Evolutionary conservation across 2,113 vertebrate species (phyloP).

Genomic region (Podiceps cristatus): DNA sequence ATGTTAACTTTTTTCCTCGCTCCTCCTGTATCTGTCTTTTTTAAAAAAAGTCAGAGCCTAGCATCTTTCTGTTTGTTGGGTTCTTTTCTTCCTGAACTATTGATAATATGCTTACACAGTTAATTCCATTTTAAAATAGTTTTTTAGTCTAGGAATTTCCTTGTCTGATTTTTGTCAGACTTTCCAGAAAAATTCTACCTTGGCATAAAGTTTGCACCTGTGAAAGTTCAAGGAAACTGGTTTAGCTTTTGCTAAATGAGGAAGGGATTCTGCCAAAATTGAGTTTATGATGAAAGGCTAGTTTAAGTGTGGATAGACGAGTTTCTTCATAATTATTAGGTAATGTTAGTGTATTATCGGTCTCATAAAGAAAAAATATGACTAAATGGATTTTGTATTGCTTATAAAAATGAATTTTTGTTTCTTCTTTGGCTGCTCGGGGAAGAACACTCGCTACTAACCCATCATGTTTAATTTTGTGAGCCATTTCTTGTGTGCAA

Average conservation of each 20-base stretch:
- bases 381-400: not conserved
- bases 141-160: slow-evolving; percentile 5
- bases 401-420: not conserved
- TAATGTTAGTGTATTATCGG: not conserved
- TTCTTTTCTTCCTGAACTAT: not conserved
- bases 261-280: not conserved
- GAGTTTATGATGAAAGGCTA: not conserved
- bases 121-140: not conserved
- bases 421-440: not conserved
- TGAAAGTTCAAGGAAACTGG: not conserved
- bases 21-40: not conserved
- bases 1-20: not conserved
- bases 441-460: not conserved
- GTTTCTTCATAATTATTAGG: not conserved
- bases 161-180: slow-evolving; percentile 22
- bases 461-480: not conserved
- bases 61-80: not conserved
- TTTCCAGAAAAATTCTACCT: slow-evolving; percentile 33
- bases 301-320: not conserved
- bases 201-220: slow-evolving; percentile 2
- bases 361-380: not conserved
- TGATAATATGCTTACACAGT: not conserved
- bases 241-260: not conserved
- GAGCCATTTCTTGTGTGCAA: not conserved
- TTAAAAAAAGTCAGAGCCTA: not conserved